Percentiles rank a stretch among this genome's conserved stretches.
Evolutionary conservation across 2,797 vertebrate species (phyloP).

Genomic region (Centroberyx gerrardi): DNA sequence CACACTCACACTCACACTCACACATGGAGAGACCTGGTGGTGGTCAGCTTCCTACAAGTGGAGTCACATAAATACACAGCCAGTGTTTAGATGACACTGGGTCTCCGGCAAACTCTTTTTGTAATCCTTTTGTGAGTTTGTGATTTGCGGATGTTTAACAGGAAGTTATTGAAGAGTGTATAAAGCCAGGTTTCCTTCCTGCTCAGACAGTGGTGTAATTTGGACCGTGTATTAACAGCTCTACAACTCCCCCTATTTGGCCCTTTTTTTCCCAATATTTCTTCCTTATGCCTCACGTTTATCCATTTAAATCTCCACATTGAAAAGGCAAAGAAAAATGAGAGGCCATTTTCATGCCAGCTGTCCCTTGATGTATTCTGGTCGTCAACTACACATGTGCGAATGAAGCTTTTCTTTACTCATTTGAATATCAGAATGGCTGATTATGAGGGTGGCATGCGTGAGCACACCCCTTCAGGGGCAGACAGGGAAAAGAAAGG

Average conservation of each 20-base stretch:
- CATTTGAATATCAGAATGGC: slow-evolving; percentile 78
- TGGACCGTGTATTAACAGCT: slow-evolving; percentile 71
- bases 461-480: slow-evolving; percentile 76
- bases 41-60: slow-evolving; percentile 75
- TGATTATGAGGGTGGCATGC: slow-evolving; percentile 81
- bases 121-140: slow-evolving; percentile 81
- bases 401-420: slow-evolving; percentile 61
- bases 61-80: slow-evolving; percentile 85
- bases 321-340: slow-evolving; percentile 42
- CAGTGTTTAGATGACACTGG: slow-evolving; percentile 80
- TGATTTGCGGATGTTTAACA: slow-evolving; percentile 85
- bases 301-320: slow-evolving; percentile 49
- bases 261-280: slow-evolving; percentile 20
- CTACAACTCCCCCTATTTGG: slow-evolving; percentile 44
- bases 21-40: slow-evolving; percentile 63
- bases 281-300: slow-evolving; percentile 45
- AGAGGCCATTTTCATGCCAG: slow-evolving; percentile 66
- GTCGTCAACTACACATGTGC: slow-evolving; percentile 76
- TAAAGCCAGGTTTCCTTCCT: slow-evolving; percentile 85
- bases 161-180: slow-evolving; percentile 85
- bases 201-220: slow-evolving; percentile 78
- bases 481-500: slow-evolving; percentile 47
- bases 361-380: slow-evolving; percentile 78
- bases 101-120: slow-evolving; percentile 56
- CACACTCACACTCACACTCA: slow-evolving; percentile 60